Evolutionary conservation across 2,888 invertebrate genomes (phyloP), one percentile per base, ranked within the genome.

Genomic region (Drosophila merina): DNA sequence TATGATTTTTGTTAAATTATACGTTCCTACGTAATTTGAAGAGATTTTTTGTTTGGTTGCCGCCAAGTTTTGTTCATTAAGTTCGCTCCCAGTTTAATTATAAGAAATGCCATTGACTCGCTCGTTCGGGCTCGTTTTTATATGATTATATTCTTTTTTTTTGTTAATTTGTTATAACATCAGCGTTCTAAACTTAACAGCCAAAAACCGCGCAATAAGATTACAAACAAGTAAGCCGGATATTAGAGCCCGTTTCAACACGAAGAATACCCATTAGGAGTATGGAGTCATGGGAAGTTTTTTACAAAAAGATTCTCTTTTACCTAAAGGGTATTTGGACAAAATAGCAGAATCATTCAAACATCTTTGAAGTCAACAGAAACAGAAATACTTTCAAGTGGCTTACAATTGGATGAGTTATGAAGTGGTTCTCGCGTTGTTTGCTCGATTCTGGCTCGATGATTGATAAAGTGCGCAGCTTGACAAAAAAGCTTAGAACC

Each of bases 111-210:
- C 81, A 85, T 71, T 70, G 82, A 75, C 70, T 85, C 64, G 77
- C 68, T 74, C 68, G 25, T 48, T 77, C 45, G 49, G 54, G 50
- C 38, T 58, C 5, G 44, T 79, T 55, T 25, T 60, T 45, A 50
- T 57, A 40, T 57, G 50, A 47, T 57, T 55, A 28, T 58, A 42
- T 38, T 59, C 20, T 20, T 28, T 28, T 28, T 28, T 78, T 55
- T 72, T 58, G 57, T 67, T 82, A 74, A 82, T 76, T 88, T 83
- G 80, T 66, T 77, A 81, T 86, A 82, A 62, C 85, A 82, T 86
- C 82, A 88, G 88, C 88, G 55, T 88, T 82, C 87, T 86, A 86
- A 84, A 86, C 71, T 88, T 86, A 79, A 85, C 68, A 75, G 67
- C 59, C 77, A 71, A 69, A 38, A 69, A 38, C 57, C 82, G 80